These are phyloP conservation scores for Proctacanthus coquilletti DNA, from an alignment of 1,140 invertebrate genomes.

Conservation along the genomic window DNA sequence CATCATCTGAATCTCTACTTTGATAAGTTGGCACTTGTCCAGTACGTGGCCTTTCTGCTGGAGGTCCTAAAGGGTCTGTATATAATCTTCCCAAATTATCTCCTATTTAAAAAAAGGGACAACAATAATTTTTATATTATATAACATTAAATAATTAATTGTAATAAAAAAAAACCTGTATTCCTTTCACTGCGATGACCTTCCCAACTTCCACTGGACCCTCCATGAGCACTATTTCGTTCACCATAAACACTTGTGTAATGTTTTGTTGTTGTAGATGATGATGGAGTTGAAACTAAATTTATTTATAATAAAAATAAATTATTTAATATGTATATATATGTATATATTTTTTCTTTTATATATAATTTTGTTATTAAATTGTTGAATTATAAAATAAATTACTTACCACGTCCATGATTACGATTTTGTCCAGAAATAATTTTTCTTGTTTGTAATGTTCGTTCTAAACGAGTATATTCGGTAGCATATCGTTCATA, in stretches of 20 bases:
- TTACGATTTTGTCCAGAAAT: neutral
- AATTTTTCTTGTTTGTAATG: neutral
- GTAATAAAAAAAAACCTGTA: no score
- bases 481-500: slow-evolving; percentile 51
- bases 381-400: no score
- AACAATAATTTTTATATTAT: no score
- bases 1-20: slow-evolving; percentile 63
- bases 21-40: slow-evolving; percentile 39
- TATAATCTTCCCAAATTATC: slow-evolving; percentile 27
- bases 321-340: neutral
- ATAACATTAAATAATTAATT: no score
- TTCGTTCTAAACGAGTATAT: slow-evolving; percentile 58
- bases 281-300: no score
- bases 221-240: neutral
- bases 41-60: slow-evolving; percentile 60
- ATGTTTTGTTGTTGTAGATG: neutral
- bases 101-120: neutral
- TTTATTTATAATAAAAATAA: slow-evolving; percentile 1
- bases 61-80: slow-evolving; percentile 58
- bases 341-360: neutral
- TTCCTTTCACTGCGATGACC: no score
- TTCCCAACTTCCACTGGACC: no score
- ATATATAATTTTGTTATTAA: no score
- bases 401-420: no score
- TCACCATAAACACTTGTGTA: neutral